Evolutionary conservation across 2,888 invertebrate species (phyloP).

Genomic region (Eulithis prunata): DNA sequence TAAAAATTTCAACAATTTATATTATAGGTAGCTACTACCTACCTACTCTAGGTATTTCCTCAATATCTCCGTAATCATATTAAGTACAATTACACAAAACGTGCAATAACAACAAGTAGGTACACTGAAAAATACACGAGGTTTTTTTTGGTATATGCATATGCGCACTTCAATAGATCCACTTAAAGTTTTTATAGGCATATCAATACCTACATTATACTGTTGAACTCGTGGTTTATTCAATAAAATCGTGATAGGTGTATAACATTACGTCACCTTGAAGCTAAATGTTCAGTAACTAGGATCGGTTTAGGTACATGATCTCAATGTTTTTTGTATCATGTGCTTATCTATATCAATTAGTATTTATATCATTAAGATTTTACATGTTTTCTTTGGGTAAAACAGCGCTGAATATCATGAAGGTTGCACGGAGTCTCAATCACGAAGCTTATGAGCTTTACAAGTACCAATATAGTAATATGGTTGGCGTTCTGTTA

Average conservation of each 20-base stretch:
- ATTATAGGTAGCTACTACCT: no score
- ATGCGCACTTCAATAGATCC: background rate
- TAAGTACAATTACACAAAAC: no score
- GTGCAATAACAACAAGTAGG: no score
- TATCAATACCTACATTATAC: background rate
- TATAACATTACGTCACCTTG: constrained; percentile 8
- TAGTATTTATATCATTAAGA: background rate
- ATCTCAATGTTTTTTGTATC: constrained; percentile 6
- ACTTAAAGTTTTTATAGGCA: background rate
- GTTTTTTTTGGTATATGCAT: background rate
- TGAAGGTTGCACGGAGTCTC: background rate
- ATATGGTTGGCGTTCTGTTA: background rate
- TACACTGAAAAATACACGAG: no score
- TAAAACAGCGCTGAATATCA: background rate
- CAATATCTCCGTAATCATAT: no score
- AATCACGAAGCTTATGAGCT: background rate
- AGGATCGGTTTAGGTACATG: constrained; percentile 4
- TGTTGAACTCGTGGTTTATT: background rate
- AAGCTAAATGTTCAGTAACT: constrained; percentile 1
- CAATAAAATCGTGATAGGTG: constrained; percentile 18
- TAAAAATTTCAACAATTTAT: no score
- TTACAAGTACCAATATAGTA: background rate
- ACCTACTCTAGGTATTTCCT: no score
- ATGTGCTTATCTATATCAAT: background rate
- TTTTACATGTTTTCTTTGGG: background rate